Conservation (phyloP, 2,888 invertebrate species). For the Eristalinus sepulchralis region DNA sequence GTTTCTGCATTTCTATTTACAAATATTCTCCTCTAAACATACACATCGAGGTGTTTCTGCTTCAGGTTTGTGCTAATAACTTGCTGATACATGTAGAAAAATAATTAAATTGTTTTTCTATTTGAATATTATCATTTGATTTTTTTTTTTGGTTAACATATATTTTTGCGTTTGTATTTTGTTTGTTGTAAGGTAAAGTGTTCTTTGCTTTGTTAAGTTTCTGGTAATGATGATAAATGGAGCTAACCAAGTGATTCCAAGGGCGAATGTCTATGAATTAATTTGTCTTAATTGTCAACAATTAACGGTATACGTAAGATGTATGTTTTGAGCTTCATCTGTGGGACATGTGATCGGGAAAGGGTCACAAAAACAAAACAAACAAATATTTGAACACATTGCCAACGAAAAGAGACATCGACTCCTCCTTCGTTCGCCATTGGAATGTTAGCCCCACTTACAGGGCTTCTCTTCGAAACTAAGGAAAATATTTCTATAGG, state of each 20-base stretch:
- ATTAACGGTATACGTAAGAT: not conserved
- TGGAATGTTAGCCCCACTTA: not conserved
- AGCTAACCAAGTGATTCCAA: slow-evolving; percentile 3
- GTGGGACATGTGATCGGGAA: not conserved
- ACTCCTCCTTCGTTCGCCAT: not conserved
- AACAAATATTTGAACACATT: not conserved
- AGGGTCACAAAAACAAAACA: not conserved
- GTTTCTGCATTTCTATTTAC: slow-evolving; percentile 36
- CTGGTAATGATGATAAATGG: slow-evolving; percentile 4
- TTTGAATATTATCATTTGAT: not conserved
- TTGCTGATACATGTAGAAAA: slow-evolving; percentile 6
- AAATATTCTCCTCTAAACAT: not conserved
- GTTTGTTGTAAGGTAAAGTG: slow-evolving; percentile 1
- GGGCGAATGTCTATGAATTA: slow-evolving; percentile 7
- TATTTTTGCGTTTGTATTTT: not conserved
- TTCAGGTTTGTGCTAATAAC: not conserved
- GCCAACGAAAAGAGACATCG: not conserved
- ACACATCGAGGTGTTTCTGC: not conserved
- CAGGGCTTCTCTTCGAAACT: not conserved
- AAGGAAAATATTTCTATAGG: not conserved
- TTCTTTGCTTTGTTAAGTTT: slow-evolving; percentile 15
- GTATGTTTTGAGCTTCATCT: not conserved
- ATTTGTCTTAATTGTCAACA: not conserved
- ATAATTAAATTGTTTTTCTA: not conserved
- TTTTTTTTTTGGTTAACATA: slow-evolving; percentile 6